A percentile compares a stretch with the other conserved stretches of the same genome.
Evolutionary conservation across 2,113 vertebrate genomes (phyloP).

Genomic region (Esox niger): DNA sequence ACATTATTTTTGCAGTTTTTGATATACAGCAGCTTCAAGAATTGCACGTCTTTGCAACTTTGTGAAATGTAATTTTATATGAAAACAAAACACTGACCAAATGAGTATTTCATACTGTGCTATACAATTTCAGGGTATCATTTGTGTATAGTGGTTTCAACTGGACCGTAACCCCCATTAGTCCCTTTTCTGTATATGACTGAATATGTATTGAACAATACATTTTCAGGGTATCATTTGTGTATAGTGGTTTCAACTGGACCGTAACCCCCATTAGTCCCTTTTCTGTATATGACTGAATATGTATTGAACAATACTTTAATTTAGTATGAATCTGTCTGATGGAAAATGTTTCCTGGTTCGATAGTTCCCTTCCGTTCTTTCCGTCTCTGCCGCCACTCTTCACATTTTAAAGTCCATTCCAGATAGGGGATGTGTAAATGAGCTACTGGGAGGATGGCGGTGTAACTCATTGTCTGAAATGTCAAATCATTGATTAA

Average conservation of each 20-base stretch:
- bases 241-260: neutral
- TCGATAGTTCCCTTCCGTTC: neutral
- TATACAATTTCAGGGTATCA: neutral
- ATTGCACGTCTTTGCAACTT: too few species aligned
- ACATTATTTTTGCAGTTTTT: neutral
- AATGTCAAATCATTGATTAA: too few species aligned
- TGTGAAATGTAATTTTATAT: neutral
- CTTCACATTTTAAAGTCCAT: neutral
- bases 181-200: slow-evolving; percentile 1
- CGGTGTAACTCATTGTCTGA: too few species aligned
- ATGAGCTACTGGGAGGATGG: neutral
- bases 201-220: slow-evolving; percentile 4
- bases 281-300: slow-evolving; percentile 9
- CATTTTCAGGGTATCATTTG: neutral
- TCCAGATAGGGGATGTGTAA: neutral
- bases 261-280: neutral
- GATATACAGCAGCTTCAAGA: too few species aligned
- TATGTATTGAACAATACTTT: neutral
- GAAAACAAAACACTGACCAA: neutral
- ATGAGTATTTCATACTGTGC: too few species aligned
- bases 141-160: neutral
- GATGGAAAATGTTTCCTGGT: neutral
- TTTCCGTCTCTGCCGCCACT: neutral
- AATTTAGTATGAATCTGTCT: neutral
- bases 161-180: neutral